Base-by-base conservation (phyloP, 2,888 invertebrate species). In the Anarsia innoxiella region DNA sequence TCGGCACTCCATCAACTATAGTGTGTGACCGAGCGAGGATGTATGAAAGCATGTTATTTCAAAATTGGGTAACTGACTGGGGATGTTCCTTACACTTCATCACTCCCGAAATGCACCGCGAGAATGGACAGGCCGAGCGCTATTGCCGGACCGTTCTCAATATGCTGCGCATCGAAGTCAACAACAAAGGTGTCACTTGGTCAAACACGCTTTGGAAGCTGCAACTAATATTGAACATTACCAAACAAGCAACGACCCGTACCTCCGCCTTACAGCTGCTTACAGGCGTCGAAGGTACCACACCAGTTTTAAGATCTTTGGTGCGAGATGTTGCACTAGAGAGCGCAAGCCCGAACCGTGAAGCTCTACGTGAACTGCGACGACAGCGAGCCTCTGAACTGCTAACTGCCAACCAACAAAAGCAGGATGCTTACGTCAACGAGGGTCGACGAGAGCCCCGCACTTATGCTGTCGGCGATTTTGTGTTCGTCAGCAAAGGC, bases 251-350 rank as follows among this genome's bases (percentile, higher is more conserved):
- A 9, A 42, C 51, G 1, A 49, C 47, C 0, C 31, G 43, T 12
- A 2, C 2, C 1, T 50, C 50, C 1, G 30, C 51, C 2, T 28
- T 53, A 0, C 32, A 51, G 3, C 10, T 53, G 5, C 13, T 50
- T 1, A 23, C 46, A 1, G 51, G 50, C 0, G 27, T 23, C 9
- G 45, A 54, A 1, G 44, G 25, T 1, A 16, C 44, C 1, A 46
- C 50, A 0, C 44, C 49, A 1, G 31, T 43, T 0, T 43, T 53
- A 1, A 28, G 44, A 1, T 1, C 23, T 0, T 39, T 31, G 11
- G n/a, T 33, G 1, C 33, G 33, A 2, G 33, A 33, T 25, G 12
- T 33, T 1, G 25, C 33, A 1, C 2, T 25, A 1, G 25, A 33
- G 1, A 19, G 2, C 6, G 2, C 23, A 3, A 12, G 13, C 1